These are phyloP conservation scores for Pterois miles DNA, from an alignment of 2,797 vertebrate species.

Conservation along the genomic window DNA sequence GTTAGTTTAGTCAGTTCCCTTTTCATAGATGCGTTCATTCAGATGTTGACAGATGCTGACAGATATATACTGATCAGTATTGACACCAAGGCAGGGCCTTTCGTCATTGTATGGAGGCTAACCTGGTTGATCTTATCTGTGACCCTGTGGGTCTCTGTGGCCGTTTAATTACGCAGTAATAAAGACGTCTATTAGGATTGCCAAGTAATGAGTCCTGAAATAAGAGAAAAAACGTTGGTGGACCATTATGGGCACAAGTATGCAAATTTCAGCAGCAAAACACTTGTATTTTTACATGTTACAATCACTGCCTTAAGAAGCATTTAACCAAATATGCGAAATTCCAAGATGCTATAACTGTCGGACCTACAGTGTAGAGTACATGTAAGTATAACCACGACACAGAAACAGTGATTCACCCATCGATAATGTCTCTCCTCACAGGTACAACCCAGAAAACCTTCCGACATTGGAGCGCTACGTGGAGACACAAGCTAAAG, in stretches of 20 bases:
- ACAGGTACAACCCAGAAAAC: constrained; percentile 94
- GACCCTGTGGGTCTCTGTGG: too few species aligned
- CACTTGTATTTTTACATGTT: not conserved
- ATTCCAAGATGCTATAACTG: not conserved
- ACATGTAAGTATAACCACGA: not conserved
- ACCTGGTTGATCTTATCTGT: not conserved
- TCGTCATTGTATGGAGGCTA: not conserved
- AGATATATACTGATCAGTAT: not conserved
- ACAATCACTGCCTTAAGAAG: not conserved
- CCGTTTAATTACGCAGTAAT: not conserved
- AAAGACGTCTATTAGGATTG: not conserved
- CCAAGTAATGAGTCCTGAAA: not conserved
- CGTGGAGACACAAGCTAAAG: constrained; percentile 92
- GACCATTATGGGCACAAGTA: not conserved
- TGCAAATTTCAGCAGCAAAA: not conserved
- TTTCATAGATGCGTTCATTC: not conserved
- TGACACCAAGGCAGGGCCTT: not conserved
- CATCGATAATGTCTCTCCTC: not conserved
- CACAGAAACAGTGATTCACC: not conserved
- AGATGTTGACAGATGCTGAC: not conserved
- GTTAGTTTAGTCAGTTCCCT: not conserved
- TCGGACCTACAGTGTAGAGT: not conserved
- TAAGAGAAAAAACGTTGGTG: not conserved
- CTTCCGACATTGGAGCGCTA: constrained; percentile 91
- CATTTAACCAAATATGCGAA: not conserved